These are phyloP conservation scores for Volucella inflata DNA, from an alignment of 2,888 invertebrate species.

Conservation along the genomic window DNA sequence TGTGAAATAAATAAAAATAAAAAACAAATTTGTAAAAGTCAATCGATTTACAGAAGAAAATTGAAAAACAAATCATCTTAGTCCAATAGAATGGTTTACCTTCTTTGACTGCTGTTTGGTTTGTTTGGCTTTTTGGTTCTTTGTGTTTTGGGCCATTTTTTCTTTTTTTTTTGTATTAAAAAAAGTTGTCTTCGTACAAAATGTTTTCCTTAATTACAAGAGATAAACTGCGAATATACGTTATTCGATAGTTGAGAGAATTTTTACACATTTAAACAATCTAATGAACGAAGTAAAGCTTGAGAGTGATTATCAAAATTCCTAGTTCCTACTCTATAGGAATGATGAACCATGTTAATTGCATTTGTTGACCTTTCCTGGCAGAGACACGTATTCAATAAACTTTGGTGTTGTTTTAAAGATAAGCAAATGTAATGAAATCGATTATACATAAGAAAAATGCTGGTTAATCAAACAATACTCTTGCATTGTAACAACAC, in stretches of 20 bases:
- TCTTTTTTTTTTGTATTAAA: slow-evolving; percentile 62
- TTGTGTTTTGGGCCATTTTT: slow-evolving; percentile 83
- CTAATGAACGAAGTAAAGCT: slow-evolving; percentile 1
- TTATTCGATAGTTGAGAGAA: slow-evolving; percentile 4
- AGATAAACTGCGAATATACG: slow-evolving; percentile 55
- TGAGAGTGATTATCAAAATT: slow-evolving; percentile 20
- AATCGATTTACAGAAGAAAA: neutral
- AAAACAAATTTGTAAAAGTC: slow-evolving; percentile 27
- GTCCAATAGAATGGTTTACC: slow-evolving; percentile 78
- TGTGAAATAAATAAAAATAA: slow-evolving; percentile 60
- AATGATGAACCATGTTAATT: no score
- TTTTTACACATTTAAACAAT: neutral
- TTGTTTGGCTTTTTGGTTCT: slow-evolving; percentile 83
- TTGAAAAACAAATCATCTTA: slow-evolving; percentile 27
- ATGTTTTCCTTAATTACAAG: slow-evolving; percentile 54
- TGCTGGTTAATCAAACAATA: no score
- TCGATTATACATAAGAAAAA: no score
- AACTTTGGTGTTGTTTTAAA: no score
- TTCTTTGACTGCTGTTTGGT: slow-evolving; percentile 82
- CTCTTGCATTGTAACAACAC: no score
- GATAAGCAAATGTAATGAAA: no score
- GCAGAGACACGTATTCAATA: no score
- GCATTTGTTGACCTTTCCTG: no score
- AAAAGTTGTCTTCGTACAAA: slow-evolving; percentile 63
- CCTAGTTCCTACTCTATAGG: no score